Percentiles rank a stretch among this genome's conserved stretches.
phyloP scores from a whole-genome alignment of 2,888 invertebrate species.

The Limnephilus auricula region DNA sequence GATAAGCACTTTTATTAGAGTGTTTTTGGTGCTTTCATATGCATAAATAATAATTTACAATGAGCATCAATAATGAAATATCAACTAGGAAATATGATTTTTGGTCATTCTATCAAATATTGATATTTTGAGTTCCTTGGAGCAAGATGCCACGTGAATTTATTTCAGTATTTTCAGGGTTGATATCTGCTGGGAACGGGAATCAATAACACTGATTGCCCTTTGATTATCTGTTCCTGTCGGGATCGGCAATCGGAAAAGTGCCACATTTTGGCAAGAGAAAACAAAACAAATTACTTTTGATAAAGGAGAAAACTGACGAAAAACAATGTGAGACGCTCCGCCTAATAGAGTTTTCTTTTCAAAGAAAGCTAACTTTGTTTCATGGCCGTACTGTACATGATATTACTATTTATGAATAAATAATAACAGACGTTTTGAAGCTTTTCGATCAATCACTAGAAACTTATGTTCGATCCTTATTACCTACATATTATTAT shows the following conservation, averaged over 20 bases:
- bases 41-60: too few relatives aligned
- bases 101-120: background rate
- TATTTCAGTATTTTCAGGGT: conserved; percentile 18
- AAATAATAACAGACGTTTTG: background rate
- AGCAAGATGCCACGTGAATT: background rate
- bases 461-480: background rate
- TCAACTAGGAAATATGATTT: too few relatives aligned
- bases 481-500: background rate
- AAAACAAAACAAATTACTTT: conserved; percentile 64
- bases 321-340: conserved; percentile 50
- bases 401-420: background rate
- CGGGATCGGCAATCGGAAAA: conserved; percentile 58
- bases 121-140: background rate
- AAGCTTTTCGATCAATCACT: background rate
- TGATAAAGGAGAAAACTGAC: conserved; percentile 57
- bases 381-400: background rate
- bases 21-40: too few relatives aligned
- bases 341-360: conserved; percentile 14
- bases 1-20: too few relatives aligned
- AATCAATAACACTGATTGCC: conserved; percentile 58
- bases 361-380: background rate
- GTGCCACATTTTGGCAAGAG: conserved; percentile 52
- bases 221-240: conserved; percentile 53
- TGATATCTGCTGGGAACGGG: background rate
- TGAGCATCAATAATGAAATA: too few relatives aligned